Evolutionary conservation across 2,113 vertebrate genomes (phyloP).

Genomic region (Apus apus): DNA sequence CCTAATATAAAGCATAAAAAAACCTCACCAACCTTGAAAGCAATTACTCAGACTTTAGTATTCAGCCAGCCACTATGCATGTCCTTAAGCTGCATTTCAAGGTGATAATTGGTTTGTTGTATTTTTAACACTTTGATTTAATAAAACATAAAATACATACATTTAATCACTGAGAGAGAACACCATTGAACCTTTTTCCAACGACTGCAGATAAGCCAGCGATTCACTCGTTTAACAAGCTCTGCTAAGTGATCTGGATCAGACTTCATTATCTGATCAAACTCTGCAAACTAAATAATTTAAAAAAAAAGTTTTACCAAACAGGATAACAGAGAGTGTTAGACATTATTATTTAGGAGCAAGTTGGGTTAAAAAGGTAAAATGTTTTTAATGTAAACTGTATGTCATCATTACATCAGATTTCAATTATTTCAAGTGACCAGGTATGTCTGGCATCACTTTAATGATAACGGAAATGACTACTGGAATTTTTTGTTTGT

Average conservation of each 20-base stretch:
- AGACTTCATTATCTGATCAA: constrained; percentile 99
- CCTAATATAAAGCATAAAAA: neutral
- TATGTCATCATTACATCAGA: neutral
- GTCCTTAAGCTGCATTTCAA: neutral
- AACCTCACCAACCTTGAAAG: neutral
- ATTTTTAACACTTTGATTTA: neutral
- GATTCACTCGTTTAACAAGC: constrained; percentile 92
- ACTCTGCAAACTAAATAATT: constrained; percentile 90
- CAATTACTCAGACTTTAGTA: neutral
- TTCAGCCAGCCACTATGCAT: neutral
- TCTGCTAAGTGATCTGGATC: constrained; percentile 96
- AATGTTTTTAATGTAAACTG: neutral
- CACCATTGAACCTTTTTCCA: constrained; percentile 99
- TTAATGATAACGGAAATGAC: neutral
- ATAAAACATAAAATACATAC: constrained; percentile 77
- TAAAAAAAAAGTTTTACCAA: neutral
- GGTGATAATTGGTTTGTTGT: neutral
- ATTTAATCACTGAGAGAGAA: constrained; percentile 92
- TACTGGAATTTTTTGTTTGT: neutral
- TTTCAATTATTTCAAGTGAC: neutral
- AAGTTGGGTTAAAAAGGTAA: neutral
- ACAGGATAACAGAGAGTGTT: neutral
- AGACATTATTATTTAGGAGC: neutral
- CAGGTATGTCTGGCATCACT: neutral
- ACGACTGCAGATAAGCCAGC: constrained; percentile 96